Conservation (phyloP, 2,888 invertebrate genomes). For the Altica lythri region DNA sequence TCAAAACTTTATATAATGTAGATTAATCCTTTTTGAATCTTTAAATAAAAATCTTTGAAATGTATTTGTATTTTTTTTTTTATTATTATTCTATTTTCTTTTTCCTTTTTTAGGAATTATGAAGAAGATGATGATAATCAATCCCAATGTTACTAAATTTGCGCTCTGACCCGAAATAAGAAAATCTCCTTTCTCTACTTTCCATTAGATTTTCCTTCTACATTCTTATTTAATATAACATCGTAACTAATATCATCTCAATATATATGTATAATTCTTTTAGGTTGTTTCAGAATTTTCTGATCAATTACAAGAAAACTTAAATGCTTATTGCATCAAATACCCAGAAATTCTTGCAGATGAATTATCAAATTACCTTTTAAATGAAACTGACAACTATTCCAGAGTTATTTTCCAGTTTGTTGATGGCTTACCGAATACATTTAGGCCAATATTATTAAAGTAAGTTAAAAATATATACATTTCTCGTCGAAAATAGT, state of each 20-base stretch:
- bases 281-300: conserved; percentile 34
- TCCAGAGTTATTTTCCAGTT: conserved; percentile 34
- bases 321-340: conserved; percentile 30
- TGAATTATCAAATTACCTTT: conserved; percentile 27
- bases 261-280: conserved; percentile 21
- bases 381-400: conserved; percentile 10
- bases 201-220: too few relatives aligned
- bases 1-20: too few relatives aligned
- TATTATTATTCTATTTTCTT: too few relatives aligned
- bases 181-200: too few relatives aligned
- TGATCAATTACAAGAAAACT: conserved; percentile 29
- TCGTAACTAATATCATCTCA: conserved; percentile 3
- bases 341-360: conserved; percentile 30
- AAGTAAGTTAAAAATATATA: conserved; percentile 27
- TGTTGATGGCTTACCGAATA: conserved; percentile 22
- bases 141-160: too few relatives aligned
- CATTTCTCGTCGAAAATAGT: neutral
- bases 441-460: conserved; percentile 35
- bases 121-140: too few relatives aligned
- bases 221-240: neutral
- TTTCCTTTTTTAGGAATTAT: too few relatives aligned
- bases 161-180: too few relatives aligned
- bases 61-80: too few relatives aligned
- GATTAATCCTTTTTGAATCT: too few relatives aligned
- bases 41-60: too few relatives aligned